Percentiles rank a stretch among this genome's conserved stretches.
Evolutionary conservation across 2,113 vertebrate species (phyloP).

Genomic region (Muntiacus reevesi): DNA sequence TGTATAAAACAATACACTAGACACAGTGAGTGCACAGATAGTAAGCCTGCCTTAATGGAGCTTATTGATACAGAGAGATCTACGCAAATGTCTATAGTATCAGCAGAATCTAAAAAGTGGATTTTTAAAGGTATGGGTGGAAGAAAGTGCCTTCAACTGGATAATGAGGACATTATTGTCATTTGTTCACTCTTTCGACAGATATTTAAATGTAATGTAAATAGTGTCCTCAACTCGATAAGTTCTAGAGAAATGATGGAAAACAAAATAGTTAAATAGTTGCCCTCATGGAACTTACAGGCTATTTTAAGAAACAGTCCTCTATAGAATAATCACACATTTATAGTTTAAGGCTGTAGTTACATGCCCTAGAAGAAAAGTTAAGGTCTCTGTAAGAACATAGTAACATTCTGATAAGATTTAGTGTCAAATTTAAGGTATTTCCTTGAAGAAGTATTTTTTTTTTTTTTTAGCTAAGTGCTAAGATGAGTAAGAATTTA

Average conservation of each 20-base stretch:
- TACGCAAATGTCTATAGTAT: background rate
- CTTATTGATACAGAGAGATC: background rate
- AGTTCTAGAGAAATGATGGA: background rate
- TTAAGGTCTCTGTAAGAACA: background rate
- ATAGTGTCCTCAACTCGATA: background rate
- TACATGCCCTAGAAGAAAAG: background rate
- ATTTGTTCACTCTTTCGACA: background rate
- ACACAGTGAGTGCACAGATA: background rate
- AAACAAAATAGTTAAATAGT: background rate
- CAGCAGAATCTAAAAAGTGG: background rate
- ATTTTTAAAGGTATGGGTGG: background rate
- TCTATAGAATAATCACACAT: background rate
- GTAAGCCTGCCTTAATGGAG: background rate
- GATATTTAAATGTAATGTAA: background rate
- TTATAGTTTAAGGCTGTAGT: background rate
- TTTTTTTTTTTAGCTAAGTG: background rate
- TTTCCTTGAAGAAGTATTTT: background rate
- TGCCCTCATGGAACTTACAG: background rate
- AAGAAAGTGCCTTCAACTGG: background rate
- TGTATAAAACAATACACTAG: background rate
- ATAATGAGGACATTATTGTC: background rate
- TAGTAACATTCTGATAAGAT: background rate
- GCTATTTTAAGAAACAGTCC: background rate
- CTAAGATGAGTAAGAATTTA: background rate
- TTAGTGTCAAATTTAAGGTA: background rate